A percentile compares a stretch with the other conserved stretches of the same genome.
phyloP scores from a whole-genome alignment of 2,113 vertebrate genomes.

The Sprattus sprattus region DNA sequence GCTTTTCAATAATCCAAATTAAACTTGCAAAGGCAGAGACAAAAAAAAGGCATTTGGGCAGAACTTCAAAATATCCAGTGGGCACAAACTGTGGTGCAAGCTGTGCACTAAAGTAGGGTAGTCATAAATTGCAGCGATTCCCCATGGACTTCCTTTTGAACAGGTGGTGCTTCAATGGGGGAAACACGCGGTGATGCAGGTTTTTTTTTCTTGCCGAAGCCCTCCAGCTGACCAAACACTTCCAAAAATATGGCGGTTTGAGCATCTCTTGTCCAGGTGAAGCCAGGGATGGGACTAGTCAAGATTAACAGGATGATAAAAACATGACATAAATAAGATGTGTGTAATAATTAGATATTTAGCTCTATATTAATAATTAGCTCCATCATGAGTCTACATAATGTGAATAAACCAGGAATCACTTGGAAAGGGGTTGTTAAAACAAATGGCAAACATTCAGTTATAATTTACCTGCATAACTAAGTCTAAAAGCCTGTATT shows the following conservation, averaged over 20 bases:
- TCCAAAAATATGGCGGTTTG: constrained; percentile 45
- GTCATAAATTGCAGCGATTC: constrained; percentile 74
- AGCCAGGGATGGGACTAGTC: background rate
- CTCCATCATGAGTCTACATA: background rate
- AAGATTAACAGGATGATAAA: background rate
- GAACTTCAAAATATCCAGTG: constrained; percentile 66
- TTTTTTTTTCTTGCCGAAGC: constrained; percentile 50
- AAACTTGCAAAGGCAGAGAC: background rate
- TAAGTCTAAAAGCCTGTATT: background rate
- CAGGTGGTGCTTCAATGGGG: constrained; percentile 71
- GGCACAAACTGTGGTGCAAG: constrained; percentile 59
- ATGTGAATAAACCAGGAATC: too few species aligned
- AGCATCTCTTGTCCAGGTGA: background rate
- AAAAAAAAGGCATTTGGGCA: background rate
- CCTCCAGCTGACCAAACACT: constrained; percentile 69
- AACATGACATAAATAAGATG: background rate
- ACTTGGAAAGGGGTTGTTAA: background rate
- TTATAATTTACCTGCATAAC: background rate
- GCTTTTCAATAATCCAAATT: constrained; percentile 15
- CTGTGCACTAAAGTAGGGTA: constrained; percentile 52
- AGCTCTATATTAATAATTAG: background rate
- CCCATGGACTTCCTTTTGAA: constrained; percentile 70
- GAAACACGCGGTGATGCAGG: constrained; percentile 66
- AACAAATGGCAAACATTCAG: background rate
- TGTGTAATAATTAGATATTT: background rate